Conservation (phyloP, 2,113 vertebrate genomes). For the Cyprinodon variegatus region DNA sequence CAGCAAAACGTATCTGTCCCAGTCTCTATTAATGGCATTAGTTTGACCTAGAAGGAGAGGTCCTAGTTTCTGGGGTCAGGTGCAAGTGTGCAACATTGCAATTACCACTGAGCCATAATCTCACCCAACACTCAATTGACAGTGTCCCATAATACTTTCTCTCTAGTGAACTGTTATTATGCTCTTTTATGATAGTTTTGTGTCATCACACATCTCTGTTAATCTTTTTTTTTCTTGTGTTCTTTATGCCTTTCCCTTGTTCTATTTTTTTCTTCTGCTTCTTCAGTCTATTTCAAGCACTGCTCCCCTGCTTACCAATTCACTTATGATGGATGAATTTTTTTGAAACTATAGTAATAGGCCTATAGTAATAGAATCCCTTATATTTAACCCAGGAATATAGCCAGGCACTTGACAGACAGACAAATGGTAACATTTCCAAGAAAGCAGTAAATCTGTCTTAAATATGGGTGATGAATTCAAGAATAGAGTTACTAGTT, state of each 20-base stretch:
- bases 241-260: background rate
- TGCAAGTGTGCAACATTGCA: constrained; percentile 66
- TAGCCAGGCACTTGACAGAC: constrained; percentile 14
- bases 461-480: background rate
- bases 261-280: constrained; percentile 1
- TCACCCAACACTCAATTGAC: constrained; percentile 56
- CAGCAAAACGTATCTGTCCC: constrained; percentile 60
- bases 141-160: constrained; percentile 21
- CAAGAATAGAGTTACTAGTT: background rate
- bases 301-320: constrained; percentile 39
- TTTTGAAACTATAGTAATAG: constrained; percentile 63
- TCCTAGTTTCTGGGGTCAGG: constrained; percentile 78
- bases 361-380: constrained; percentile 35
- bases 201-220: background rate
- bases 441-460: background rate
- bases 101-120: constrained; percentile 72
- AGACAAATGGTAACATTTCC: background rate
- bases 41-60: constrained; percentile 77
- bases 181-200: background rate
- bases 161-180: background rate
- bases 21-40: constrained; percentile 78
- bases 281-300: constrained; percentile 8
- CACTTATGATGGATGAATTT: constrained; percentile 66
- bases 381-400: constrained; percentile 43
- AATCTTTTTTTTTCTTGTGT: background rate